A percentile compares a stretch with the other conserved stretches of the same genome.
phyloP scores from a whole-genome alignment of 2,888 invertebrate species.

The Rotaria magnacalcarata region DNA sequence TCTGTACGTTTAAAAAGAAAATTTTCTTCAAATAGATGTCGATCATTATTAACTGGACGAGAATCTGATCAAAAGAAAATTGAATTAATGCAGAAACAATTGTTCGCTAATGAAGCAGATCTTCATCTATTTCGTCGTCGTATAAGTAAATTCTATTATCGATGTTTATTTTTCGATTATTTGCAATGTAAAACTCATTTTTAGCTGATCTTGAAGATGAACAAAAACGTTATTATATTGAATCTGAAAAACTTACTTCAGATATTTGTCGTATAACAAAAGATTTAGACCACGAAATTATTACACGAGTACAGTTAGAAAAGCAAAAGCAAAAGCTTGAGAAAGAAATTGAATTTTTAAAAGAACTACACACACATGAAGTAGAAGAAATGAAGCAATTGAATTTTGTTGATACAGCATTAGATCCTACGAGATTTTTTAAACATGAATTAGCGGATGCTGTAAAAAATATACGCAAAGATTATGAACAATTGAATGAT shows the following conservation, averaged over 20 bases:
- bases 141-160: slow-evolving; percentile 44
- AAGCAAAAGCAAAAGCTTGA: slow-evolving; percentile 61
- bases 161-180: too few relatives aligned
- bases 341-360: slow-evolving; percentile 62
- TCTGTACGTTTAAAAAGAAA: not conserved
- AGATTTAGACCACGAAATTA: slow-evolving; percentile 61
- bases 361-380: slow-evolving; percentile 60
- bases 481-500: slow-evolving; percentile 61
- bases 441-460: slow-evolving; percentile 62
- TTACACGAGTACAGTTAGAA: slow-evolving; percentile 61
- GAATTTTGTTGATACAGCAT: slow-evolving; percentile 53
- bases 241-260: slow-evolving; percentile 28
- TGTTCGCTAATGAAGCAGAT: slow-evolving; percentile 53
- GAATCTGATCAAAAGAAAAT: slow-evolving; percentile 51
- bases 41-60: not conserved
- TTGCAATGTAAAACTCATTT: not conserved
- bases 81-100: slow-evolving; percentile 52
- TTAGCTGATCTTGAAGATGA: slow-evolving; percentile 44
- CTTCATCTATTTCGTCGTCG: slow-evolving; percentile 53
- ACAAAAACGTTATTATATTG: slow-evolving; percentile 37
- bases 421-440: slow-evolving; percentile 63
- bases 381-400: slow-evolving; percentile 28
- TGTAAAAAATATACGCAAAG: slow-evolving; percentile 62
- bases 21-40: not conserved
- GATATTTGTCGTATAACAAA: slow-evolving; percentile 37